Percentiles rank a stretch among this genome's conserved stretches.
These are phyloP conservation scores for Vanessa atalanta DNA, from an alignment of 1,140 invertebrate species.

Conservation along the genomic window DNA sequence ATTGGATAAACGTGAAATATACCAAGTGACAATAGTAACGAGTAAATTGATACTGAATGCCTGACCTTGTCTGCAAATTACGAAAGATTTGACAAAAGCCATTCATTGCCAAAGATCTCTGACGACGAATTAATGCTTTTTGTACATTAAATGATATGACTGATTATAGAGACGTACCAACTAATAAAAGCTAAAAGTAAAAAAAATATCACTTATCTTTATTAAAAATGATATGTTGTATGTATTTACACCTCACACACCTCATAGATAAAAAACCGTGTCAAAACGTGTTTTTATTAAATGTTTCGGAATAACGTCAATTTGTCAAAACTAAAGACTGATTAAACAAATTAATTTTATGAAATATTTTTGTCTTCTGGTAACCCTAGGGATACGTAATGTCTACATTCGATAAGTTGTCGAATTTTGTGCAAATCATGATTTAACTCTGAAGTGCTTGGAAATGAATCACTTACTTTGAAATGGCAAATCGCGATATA, in stretches of 20 bases:
- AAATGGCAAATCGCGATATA: neutral
- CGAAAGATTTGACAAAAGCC: neutral
- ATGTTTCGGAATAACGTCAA: too few species aligned
- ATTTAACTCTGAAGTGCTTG: neutral
- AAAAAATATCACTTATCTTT: too few species aligned
- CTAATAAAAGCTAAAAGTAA: too few species aligned
- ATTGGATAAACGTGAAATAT: neutral
- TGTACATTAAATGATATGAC: too few species aligned
- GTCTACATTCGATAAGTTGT: neutral
- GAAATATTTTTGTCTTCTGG: neutral
- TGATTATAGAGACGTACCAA: too few species aligned
- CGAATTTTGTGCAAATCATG: neutral
- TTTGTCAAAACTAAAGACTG: too few species aligned
- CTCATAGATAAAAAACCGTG: too few species aligned
- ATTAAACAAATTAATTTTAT: too few species aligned
- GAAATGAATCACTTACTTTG: neutral
- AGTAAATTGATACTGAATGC: slow-evolving; percentile 3
- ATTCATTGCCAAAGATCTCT: neutral
- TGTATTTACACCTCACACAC: too few species aligned
- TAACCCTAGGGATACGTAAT: neutral
- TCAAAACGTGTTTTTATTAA: too few species aligned
- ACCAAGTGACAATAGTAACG: neutral
- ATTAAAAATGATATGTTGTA: too few species aligned
- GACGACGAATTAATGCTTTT: too few species aligned
- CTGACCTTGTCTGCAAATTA: neutral